Evolutionary conservation across 2,113 vertebrate genomes (phyloP).

Genomic region (Crocuta crocuta): DNA sequence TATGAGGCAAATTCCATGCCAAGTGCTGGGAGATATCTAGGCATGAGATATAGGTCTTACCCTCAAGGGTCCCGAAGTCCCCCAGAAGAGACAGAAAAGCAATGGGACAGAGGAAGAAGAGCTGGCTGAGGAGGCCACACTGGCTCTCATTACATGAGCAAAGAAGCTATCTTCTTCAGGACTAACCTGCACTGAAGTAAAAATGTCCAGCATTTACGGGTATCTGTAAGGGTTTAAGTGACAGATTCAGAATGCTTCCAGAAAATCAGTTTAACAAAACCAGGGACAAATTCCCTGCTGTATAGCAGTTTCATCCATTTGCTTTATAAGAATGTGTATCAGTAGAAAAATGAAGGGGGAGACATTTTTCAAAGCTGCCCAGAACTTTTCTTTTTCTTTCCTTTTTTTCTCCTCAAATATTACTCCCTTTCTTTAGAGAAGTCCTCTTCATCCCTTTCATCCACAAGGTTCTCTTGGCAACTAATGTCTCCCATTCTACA

Average conservation of each 20-base stretch:
- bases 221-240: background rate
- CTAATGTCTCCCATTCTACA: background rate
- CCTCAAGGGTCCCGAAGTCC: background rate
- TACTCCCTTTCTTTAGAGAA: background rate
- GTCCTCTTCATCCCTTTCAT: background rate
- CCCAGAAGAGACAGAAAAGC: background rate
- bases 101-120: background rate
- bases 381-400: background rate
- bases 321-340: background rate
- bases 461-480: background rate
- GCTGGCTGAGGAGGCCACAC: rapidly evolving
- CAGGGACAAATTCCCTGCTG: background rate
- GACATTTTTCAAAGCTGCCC: background rate
- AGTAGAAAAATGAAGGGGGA: background rate
- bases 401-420: background rate
- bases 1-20: background rate
- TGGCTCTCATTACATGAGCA: background rate
- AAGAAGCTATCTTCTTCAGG: background rate
- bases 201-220: background rate
- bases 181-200: background rate
- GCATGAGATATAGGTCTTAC: background rate
- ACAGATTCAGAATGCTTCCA: background rate
- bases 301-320: background rate
- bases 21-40: background rate
- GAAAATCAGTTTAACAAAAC: background rate